These are phyloP conservation scores for Aricia artaxerxes DNA, from an alignment of 2,888 invertebrate genomes.

Conservation along the genomic window DNA sequence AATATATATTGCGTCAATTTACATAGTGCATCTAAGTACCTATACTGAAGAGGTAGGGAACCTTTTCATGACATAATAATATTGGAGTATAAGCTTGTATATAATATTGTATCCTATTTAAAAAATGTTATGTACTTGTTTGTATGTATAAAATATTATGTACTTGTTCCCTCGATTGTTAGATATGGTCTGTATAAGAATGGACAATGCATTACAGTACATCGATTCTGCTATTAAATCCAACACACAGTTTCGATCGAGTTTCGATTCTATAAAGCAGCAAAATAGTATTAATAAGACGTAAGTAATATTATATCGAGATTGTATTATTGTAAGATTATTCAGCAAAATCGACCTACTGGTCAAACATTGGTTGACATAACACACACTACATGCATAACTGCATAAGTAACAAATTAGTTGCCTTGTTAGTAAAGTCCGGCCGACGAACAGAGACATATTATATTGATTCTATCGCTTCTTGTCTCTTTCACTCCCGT, in stretches of 20 bases:
- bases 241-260: not conserved
- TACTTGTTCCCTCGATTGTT: conserved; percentile 10
- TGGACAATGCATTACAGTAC: not conserved
- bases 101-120: not conserved
- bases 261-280: no score
- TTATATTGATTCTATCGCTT: not conserved
- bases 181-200: not conserved
- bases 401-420: not conserved
- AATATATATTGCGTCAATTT: conserved; percentile 12
- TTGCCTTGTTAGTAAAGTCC: not conserved
- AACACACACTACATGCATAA: not conserved
- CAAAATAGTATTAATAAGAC: no score
- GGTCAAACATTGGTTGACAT: not conserved
- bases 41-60: conserved; percentile 25
- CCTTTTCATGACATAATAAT: not conserved
- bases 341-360: not conserved
- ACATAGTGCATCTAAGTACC: conserved; percentile 13
- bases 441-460: not conserved
- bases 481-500: not conserved
- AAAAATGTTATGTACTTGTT: not conserved
- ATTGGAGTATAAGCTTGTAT: conserved; percentile 5
- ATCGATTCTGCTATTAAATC: not conserved
- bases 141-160: not conserved
- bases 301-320: not conserved
- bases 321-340: not conserved